Evolutionary conservation across 1,140 invertebrate species (phyloP).

Genomic region (Drosophila willistoni): DNA sequence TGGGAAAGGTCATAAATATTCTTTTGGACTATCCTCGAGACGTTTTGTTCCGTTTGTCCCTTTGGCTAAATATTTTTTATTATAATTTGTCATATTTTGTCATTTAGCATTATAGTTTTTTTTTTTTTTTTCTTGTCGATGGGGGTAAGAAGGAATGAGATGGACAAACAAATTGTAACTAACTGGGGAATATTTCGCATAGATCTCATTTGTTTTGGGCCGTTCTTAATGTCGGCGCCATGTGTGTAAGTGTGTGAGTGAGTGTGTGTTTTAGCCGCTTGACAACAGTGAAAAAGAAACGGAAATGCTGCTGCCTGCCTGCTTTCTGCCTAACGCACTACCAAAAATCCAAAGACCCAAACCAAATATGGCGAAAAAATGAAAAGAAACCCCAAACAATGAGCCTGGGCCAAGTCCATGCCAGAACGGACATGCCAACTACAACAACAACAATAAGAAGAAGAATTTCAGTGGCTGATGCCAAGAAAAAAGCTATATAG

Average conservation of each 20-base stretch:
- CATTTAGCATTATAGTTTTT: constrained; percentile 73
- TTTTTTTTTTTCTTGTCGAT: constrained; percentile 26
- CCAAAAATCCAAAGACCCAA: constrained; percentile 35
- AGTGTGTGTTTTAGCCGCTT: constrained; percentile 64
- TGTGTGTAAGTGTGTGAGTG: constrained; percentile 35
- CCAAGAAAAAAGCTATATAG: constrained; percentile 52
- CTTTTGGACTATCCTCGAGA: constrained; percentile 4
- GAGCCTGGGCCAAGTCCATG: constrained; percentile 68
- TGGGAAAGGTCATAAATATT: constrained; percentile 51
- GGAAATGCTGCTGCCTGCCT: constrained; percentile 69
- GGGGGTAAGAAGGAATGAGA: constrained; percentile 1
- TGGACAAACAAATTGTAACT: constrained; percentile 29
- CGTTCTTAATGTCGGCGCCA: constrained; percentile 67
- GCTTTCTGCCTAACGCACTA: constrained; percentile 57
- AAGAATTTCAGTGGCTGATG: constrained; percentile 59
- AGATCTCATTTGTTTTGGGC: constrained; percentile 46
- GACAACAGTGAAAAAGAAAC: constrained; percentile 75
- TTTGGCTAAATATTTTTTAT: constrained; percentile 47
- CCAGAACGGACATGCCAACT: constrained; percentile 78
- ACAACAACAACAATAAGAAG: constrained; percentile 56
- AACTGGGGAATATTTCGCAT: constrained; percentile 29
- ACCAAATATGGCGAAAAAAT: constrained; percentile 14
- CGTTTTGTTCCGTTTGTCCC: background rate
- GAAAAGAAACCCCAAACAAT: constrained; percentile 47
- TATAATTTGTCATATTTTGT: constrained; percentile 78